phyloP scores from a whole-genome alignment of 2,113 vertebrate species.

The Sebastes schlegelii region DNA sequence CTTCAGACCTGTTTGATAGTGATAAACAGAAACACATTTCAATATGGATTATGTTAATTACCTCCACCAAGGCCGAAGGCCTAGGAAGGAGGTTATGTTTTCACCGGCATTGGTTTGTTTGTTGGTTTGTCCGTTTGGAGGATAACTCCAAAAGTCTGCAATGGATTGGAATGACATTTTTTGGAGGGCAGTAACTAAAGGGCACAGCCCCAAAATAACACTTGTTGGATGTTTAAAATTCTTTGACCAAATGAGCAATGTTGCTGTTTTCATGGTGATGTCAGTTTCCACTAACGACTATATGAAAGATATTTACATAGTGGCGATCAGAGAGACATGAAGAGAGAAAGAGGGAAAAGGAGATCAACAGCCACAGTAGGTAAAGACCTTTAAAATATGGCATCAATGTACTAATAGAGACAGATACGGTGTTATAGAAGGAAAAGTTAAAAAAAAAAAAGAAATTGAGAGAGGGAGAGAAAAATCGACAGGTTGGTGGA shows the following conservation, averaged over 20 bases:
- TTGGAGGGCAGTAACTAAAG: too few species aligned
- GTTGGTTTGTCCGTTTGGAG: too few species aligned
- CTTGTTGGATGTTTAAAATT: not conserved
- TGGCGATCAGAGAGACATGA: not conserved
- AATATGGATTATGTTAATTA: too few species aligned
- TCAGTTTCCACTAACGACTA: not conserved
- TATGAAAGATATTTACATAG: not conserved
- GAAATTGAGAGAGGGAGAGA: not conserved
- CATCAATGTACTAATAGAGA: not conserved
- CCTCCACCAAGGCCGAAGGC: too few species aligned
- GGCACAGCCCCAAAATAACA: not conserved
- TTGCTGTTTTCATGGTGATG: not conserved
- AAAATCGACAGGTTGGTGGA: conserved; percentile 11
- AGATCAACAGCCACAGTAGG: not conserved
- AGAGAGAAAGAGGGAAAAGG: not conserved
- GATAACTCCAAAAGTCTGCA: too few species aligned
- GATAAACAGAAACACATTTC: too few species aligned
- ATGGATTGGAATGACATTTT: too few species aligned
- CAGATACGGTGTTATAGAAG: not conserved
- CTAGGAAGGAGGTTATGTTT: too few species aligned
- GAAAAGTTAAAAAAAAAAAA: not conserved
- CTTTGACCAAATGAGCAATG: not conserved
- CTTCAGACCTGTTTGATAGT: too few species aligned
- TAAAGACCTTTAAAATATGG: not conserved
- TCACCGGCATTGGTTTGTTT: too few species aligned